Conservation (phyloP, 2,113 vertebrate genomes). For the Apodemus speciosus region DNA sequence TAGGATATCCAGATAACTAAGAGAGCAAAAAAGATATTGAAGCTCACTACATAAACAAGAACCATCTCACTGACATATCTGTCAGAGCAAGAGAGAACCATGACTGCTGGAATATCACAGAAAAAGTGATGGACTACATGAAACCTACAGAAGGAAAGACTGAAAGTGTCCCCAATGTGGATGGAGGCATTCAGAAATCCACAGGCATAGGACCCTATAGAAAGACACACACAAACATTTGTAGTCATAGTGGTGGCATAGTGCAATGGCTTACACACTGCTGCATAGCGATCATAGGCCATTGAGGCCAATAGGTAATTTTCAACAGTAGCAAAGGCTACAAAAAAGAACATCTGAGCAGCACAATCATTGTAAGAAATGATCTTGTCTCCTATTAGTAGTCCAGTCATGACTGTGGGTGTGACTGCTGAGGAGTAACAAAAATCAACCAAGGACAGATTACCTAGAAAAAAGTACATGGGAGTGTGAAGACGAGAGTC, state of each 20-base stretch:
- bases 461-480: constrained; percentile 45
- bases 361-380: not conserved
- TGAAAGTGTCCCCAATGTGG: not conserved
- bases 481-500: not conserved
- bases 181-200: not conserved
- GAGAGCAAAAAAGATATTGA: constrained; percentile 7
- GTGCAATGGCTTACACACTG: constrained; percentile 14
- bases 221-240: not conserved
- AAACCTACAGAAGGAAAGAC: not conserved
- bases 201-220: not conserved
- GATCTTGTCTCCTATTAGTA: not conserved
- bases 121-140: constrained; percentile 48
- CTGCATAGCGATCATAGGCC: constrained; percentile 14
- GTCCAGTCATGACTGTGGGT: not conserved
- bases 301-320: not conserved
- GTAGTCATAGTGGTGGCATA: constrained; percentile 22
- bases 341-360: constrained; percentile 47
- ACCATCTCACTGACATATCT: constrained; percentile 19
- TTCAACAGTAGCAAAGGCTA: not conserved
- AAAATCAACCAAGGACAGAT: constrained; percentile 26
- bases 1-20: constrained; percentile 47
- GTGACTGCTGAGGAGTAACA: constrained; percentile 10
- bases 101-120: constrained; percentile 46
- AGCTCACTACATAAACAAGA: not conserved
- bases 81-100: constrained; percentile 38